Conservation (phyloP, 2,888 invertebrate genomes). For the Brachypalpus laphriformis region DNA sequence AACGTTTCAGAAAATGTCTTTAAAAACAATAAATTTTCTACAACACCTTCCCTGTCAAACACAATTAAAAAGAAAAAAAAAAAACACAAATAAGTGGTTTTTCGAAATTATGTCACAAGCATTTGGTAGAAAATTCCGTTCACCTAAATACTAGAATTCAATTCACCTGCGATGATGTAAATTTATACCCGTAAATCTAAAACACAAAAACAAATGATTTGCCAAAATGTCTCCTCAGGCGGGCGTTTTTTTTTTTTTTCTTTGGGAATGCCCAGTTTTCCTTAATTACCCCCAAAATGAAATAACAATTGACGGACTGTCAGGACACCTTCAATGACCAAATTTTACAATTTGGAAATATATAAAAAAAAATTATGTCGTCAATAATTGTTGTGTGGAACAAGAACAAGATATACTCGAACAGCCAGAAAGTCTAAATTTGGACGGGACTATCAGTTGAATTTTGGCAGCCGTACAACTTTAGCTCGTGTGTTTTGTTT, state of each 20-base stretch:
- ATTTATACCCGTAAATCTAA: not conserved
- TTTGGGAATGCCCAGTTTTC: slow-evolving; percentile 8
- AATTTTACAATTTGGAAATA: not conserved
- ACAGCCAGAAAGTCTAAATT: slow-evolving; percentile 37
- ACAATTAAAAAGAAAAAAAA: not conserved
- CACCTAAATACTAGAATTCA: not conserved
- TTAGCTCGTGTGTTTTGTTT: slow-evolving; percentile 28
- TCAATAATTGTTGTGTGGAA: slow-evolving; percentile 2
- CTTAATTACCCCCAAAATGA: slow-evolving; percentile 15
- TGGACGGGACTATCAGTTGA: slow-evolving; percentile 45
- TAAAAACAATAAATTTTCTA: slow-evolving; percentile 19
- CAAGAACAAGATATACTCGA: not conserved
- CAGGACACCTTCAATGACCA: not conserved
- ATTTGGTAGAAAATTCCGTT: not conserved
- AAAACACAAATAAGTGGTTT: slow-evolving; percentile 9
- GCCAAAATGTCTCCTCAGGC: slow-evolving; percentile 18
- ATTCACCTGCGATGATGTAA: slow-evolving; percentile 13
- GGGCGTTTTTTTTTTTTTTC: not conserved
- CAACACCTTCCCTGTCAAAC: not conserved
- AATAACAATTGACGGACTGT: slow-evolving; percentile 13
- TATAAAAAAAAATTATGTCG: too few species aligned
- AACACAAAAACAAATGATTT: not conserved
- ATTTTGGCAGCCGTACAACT: slow-evolving; percentile 66
- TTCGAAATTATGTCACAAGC: slow-evolving; percentile 39
- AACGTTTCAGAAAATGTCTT: not conserved